Evolutionary conservation across 2,113 vertebrate genomes (phyloP).

Genomic region (Arizona elegans): DNA sequence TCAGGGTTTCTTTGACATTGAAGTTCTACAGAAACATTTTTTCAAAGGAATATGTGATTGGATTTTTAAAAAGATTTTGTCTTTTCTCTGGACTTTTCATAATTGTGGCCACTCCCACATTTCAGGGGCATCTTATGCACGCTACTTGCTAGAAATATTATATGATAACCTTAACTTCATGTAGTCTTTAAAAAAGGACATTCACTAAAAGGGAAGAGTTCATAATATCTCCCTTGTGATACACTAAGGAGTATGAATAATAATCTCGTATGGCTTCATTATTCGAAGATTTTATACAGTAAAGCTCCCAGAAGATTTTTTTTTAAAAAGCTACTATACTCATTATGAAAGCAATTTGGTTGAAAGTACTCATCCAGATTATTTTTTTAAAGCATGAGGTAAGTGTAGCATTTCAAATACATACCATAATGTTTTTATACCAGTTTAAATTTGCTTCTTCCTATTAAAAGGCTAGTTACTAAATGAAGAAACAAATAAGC

Average conservation of each 20-base stretch:
- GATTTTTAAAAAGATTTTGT: background rate
- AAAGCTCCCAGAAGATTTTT: slow-evolving; percentile 48
- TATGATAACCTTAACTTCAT: slow-evolving; percentile 21
- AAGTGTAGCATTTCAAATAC: slow-evolving; percentile 41
- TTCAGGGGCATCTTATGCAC: slow-evolving; percentile 5
- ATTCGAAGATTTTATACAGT: slow-evolving; percentile 47
- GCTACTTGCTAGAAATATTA: slow-evolving; percentile 21
- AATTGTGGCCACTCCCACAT: background rate
- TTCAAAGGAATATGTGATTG: background rate
- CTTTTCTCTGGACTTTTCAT: background rate
- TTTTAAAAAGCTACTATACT: slow-evolving; percentile 25
- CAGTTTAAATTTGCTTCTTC: background rate
- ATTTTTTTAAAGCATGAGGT: slow-evolving; percentile 13
- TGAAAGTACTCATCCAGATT: slow-evolving; percentile 30
- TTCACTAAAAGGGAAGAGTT: slow-evolving; percentile 44
- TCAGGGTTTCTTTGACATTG: slow-evolving; percentile 3
- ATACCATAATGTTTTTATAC: slow-evolving; percentile 1
- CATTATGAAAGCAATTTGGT: slow-evolving; percentile 32
- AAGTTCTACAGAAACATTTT: background rate
- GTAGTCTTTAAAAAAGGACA: slow-evolving; percentile 12
- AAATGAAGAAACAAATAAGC: slow-evolving; percentile 1
- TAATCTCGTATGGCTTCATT: slow-evolving; percentile 50
- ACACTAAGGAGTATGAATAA: slow-evolving; percentile 47
- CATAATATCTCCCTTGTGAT: slow-evolving; percentile 44
- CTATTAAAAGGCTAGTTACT: background rate